Base-by-base conservation (phyloP, 1,140 invertebrate genomes). In the Danaus plexippus region DNA sequence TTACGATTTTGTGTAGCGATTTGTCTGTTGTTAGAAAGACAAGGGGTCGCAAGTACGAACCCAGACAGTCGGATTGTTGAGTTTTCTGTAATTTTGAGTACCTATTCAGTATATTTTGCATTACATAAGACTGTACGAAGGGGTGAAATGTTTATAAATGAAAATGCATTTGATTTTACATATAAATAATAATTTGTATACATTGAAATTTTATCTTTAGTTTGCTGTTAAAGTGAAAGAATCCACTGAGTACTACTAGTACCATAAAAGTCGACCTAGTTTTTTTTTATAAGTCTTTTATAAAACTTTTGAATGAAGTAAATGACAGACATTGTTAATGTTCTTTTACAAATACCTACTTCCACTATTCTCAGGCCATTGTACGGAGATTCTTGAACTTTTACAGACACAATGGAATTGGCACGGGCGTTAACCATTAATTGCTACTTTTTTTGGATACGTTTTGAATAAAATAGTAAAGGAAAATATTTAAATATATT, bases 301-400 rank as follows among this genome's bases (percentile, higher is more conserved):
- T 46, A 53, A 56, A 42, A 47, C 48, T 11, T 12, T 53, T 54
- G 49, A 56, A 61, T 46, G 48, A 61, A 61, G 48, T 54, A 54
- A 61, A 56, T 45, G 54, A 52, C 53, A 60, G 58, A 61, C 59
- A 61, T 61, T 61, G 59, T 61, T 52, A 56, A 61, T 61, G 54
- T 54, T 56, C 59, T 61, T 61, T 61, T 43, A 56, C 54, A 61
- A 61, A 61, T 61, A 61, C 48, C 52, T 41, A 53, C 22, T 61
- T 52, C 54, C 49, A 51, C 54, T 61, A 61, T 61, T 61, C 52
- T 45, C 54, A 56, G 40, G 59, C 49, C 59, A 52, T 61, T 61
- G 54, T 61, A 61, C 54, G 12, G 42, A 54, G 50, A 61, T 52
- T 61, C 54, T 61, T 56, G 59, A 61, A 61, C 53, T 56, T 61